A percentile compares a stretch with the other conserved stretches of the same genome.
Evolutionary conservation across 2,797 vertebrate genomes (phyloP).

Genomic region (Melanotaenia nigrans): DNA sequence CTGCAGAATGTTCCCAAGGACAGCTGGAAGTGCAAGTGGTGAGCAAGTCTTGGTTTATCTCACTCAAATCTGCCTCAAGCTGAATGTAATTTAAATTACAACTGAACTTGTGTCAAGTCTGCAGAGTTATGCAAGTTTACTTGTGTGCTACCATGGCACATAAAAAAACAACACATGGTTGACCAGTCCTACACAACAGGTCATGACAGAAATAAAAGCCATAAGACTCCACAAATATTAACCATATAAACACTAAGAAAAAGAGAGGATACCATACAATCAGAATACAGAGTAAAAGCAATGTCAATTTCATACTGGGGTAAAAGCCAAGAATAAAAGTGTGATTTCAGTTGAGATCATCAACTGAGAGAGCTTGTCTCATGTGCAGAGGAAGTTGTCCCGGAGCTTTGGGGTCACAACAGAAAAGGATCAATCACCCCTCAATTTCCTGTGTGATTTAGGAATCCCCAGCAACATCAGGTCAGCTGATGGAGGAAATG

Average conservation of each 20-base stretch:
- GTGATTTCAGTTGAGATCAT: background rate
- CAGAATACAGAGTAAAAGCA: background rate
- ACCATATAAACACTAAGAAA: too few species aligned
- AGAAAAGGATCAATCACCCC: too few species aligned
- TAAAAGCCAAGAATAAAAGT: background rate
- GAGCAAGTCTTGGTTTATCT: conserved; percentile 18
- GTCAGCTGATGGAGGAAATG: background rate
- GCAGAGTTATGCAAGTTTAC: background rate
- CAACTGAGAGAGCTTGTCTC: background rate
- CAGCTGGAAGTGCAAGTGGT: conserved; percentile 99
- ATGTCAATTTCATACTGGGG: background rate
- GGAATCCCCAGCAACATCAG: background rate
- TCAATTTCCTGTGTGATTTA: background rate
- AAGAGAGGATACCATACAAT: too few species aligned
- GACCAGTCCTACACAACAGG: too few species aligned
- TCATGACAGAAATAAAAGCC: too few species aligned
- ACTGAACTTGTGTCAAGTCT: background rate
- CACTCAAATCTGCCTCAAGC: background rate
- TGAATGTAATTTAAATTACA: conserved; percentile 1
- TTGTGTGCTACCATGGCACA: background rate
- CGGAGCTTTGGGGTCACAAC: background rate
- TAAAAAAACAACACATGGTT: too few species aligned
- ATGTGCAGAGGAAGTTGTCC: background rate
- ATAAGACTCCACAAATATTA: too few species aligned
- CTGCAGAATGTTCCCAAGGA: conserved; percentile 98